phyloP scores from a whole-genome alignment of 2,797 vertebrate genomes.

The Megalops cyprinoides region DNA sequence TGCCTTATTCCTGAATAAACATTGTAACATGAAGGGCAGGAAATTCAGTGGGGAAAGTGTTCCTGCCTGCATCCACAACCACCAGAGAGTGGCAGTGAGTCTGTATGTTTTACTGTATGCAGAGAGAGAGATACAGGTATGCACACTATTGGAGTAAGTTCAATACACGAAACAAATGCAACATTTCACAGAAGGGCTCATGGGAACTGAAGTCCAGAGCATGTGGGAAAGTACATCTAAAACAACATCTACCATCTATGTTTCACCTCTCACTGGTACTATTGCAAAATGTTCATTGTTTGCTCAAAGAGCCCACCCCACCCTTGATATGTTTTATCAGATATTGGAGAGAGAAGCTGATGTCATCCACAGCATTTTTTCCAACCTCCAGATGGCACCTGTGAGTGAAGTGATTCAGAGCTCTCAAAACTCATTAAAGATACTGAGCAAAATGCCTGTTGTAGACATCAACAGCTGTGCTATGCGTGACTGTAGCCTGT shows the following conservation, averaged over 20 bases:
- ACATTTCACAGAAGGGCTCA: background rate
- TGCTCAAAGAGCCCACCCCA: background rate
- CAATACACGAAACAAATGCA: background rate
- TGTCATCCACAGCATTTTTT: background rate
- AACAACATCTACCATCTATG: too few species aligned
- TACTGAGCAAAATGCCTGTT: too few species aligned
- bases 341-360: background rate
- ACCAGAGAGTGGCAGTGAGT: too few species aligned
- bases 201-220: background rate
- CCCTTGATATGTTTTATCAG: background rate
- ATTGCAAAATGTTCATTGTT: background rate
- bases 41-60: too few species aligned
- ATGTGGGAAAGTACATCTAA: background rate
- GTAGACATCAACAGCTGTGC: too few species aligned
- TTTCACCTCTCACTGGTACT: background rate
- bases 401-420: background rate
- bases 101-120: background rate
- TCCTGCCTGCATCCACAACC: too few species aligned
- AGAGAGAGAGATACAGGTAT: background rate
- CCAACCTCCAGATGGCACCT: background rate
- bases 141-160: background rate
- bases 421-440: too few species aligned
- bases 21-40: too few species aligned
- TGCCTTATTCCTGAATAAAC: too few species aligned
- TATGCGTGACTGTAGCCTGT: too few species aligned